phyloP scores from a whole-genome alignment of 1,140 invertebrate genomes.

The Reticulitermes speratus region DNA sequence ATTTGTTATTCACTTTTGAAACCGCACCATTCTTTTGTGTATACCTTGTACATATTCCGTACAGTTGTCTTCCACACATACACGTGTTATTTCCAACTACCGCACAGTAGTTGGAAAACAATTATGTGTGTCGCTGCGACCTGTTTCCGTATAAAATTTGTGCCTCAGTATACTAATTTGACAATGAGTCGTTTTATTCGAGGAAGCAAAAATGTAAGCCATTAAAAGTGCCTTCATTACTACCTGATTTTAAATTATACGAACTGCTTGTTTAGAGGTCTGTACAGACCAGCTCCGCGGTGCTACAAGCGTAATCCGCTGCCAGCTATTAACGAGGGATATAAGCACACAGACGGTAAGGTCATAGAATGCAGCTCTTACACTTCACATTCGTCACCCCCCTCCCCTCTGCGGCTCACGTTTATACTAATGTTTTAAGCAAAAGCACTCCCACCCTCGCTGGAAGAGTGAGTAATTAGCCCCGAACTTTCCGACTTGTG shows the following conservation, averaged over 20 bases:
- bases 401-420: neutral
- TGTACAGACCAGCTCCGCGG: neutral
- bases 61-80: no score
- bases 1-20: no score
- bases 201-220: no score
- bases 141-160: no score
- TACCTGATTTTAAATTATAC: neutral
- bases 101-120: no score
- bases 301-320: neutral
- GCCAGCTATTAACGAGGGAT: neutral
- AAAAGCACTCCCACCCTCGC: neutral
- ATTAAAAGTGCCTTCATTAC: neutral
- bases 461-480: constrained; percentile 6
- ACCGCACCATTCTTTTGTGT: no score
- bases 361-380: neutral
- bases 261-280: neutral
- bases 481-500: neutral
- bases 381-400: neutral
- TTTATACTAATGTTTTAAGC: constrained; percentile 15
- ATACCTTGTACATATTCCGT: no score
- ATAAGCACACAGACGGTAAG: neutral
- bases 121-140: no score
- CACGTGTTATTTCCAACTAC: no score
- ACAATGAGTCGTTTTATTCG: no score
- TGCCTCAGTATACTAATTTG: no score